phyloP scores from a whole-genome alignment of 2,797 vertebrate genomes.

The Sebastes trivittatus region DNA sequence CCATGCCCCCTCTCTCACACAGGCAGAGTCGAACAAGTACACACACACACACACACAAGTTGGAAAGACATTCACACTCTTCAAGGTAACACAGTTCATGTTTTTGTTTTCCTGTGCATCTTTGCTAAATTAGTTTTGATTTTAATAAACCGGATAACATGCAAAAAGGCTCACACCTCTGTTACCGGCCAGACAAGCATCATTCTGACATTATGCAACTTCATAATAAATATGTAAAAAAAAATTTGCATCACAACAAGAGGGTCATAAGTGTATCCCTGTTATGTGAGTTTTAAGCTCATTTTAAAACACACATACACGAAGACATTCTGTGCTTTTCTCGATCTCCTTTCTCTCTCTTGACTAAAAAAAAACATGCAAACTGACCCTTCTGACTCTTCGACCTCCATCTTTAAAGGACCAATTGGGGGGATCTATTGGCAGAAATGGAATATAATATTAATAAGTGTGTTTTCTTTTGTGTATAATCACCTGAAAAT shows the following conservation, averaged over 20 bases:
- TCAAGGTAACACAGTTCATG: constrained; percentile 13
- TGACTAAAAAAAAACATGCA: background rate
- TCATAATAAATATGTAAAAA: background rate
- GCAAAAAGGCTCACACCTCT: background rate
- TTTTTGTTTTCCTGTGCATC: background rate
- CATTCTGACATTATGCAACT: background rate
- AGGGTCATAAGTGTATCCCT: background rate
- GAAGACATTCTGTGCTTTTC: background rate
- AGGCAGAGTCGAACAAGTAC: constrained; percentile 11
- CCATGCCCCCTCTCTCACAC: constrained; percentile 53
- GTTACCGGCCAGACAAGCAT: background rate
- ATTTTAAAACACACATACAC: background rate
- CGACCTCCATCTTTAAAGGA: background rate
- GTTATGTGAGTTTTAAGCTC: background rate
- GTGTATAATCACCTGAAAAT: too few relatives aligned
- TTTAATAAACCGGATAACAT: background rate
- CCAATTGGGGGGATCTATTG: background rate
- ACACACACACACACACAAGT: constrained; percentile 14
- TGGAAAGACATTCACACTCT: background rate
- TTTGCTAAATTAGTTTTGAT: background rate
- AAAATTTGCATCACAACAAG: background rate
- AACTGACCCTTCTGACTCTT: background rate
- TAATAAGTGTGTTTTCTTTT: too few relatives aligned
- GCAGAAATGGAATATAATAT: background rate
- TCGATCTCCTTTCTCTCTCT: background rate